Base-by-base conservation (phyloP, 2,888 invertebrate species). In the Brachyptera putata region DNA sequence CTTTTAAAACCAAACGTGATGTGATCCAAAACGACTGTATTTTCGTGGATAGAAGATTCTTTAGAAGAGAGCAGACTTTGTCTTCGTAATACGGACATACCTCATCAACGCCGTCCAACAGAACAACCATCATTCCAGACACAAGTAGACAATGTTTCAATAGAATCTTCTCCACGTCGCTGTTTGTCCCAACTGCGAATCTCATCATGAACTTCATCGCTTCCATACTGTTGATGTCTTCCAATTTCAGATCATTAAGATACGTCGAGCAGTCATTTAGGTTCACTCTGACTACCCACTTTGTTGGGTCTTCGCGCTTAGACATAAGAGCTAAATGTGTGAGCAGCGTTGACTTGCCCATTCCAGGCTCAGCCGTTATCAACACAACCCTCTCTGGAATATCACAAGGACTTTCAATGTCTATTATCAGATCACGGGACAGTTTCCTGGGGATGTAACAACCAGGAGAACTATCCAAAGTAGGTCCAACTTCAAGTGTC, bases 81-180 rank as follows among this genome's bases (percentile, higher is more conserved):
- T 30, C 14, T n/a, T 41, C 24, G 22, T 60, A 60, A 34, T 26
- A 21, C 7, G 60, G 60, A 36, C 46, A 26, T 3, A 60, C 39
- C 46, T 60, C 60, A 14, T 60, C 60, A 9, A 46, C 56, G 16
- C 56, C 55, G 36, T 60, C 60, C 13, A 60, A 21, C n/a, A 60
- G 41, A 1, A 60, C 22, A 3, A 25, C 30, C 11, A 60, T 21
- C 14, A 26, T 55, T 16, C 18, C 18, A n/a, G 26, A 50, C 26
- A 26, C 30, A 14, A 21, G 36, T 25, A 57, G 18, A 30, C 26
- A 24, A 39, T 57, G 46, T 41, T 57, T 46, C 16, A 57, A 34
- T 14, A 43, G 7, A 16, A 34, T 43, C 13, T 26, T 34, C 26
- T 46, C 57, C 43, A 57, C n/a, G n/a, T n/a, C n/a, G n/a, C n/a